Conservation (phyloP, 23 tunicate genomes). For the Pegea sp. region DNA sequence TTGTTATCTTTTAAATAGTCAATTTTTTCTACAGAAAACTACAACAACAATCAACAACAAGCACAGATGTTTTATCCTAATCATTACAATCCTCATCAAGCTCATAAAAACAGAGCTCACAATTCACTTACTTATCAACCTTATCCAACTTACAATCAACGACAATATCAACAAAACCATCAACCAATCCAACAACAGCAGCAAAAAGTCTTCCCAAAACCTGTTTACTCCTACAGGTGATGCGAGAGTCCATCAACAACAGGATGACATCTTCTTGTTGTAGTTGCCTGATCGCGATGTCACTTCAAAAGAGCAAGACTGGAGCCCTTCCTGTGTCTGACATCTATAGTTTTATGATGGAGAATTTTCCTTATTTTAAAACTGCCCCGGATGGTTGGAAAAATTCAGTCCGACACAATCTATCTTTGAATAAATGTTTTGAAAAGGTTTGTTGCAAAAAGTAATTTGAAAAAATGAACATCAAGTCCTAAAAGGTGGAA, state of each 20-base stretch:
- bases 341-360: constrained; percentile 94
- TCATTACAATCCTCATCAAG: no score
- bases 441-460: constrained; percentile 49
- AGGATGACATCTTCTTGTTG: constrained; percentile 2
- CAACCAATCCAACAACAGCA: constrained; percentile 7
- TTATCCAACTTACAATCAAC: no score
- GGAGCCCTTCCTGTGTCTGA: constrained; percentile 88
- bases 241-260: no score
- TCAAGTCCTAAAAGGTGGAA: constrained; percentile 31
- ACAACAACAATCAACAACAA: no score
- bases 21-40: no score
- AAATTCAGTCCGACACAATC: constrained; percentile 81
- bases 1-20: no score
- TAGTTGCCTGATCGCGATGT: constrained; percentile 95
- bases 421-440: constrained; percentile 84
- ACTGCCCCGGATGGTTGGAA: constrained; percentile 99
- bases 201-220: constrained; percentile 81
- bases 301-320: constrained; percentile 61
- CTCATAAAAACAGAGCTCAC: no score
- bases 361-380: constrained; percentile 88
- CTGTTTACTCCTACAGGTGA: constrained; percentile 94
- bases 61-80: no score
- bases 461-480: background rate
- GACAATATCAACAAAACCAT: no score
- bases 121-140: no score